Evolutionary conservation across 2,888 invertebrate species (phyloP), one percentile per base, ranked within the genome.

Genomic region (Aricia artaxerxes): DNA sequence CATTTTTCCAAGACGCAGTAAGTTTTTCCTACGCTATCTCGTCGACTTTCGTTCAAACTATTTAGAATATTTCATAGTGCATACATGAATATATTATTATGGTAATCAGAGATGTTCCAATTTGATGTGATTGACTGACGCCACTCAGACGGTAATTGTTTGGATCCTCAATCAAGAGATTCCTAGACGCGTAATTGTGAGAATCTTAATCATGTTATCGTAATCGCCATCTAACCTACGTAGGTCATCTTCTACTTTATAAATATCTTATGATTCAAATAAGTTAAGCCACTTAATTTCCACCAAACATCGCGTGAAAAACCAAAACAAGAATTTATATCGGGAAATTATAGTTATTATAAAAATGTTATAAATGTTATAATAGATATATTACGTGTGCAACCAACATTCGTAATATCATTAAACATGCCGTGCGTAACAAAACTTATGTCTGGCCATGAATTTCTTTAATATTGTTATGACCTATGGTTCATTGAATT

Each of bases 61-160:
- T 69, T 69, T 69, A 69, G 35, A 69, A 13, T 69, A 69, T 69
- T 69, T 69, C 69, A 69, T 69, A 69, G 69, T 69, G 69, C 69
- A 69, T 69, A 69, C 69, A 69, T 69, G 69, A 69, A 69, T 69
- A 69, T 69, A 38, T 35, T 31, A 64, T 64, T 69, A 69, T 69
- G 69, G 69, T 69, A 69, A 38, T 69, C 69, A 69, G 69, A 69
- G 69, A 69, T 69, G 69, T 35, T 69, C 69, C 69, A 69, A 69
- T 69, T 69, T 69, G 69, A 69, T 69, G 69, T 35, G 69, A 69
- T 69, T 69, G 35, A 69, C 69, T 69, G 69, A 69, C 16, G 69
- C 69, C 69, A 69, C 35, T 16, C 69, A 69, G 69, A 38, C 69
- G 69, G 4, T 38, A 69, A 69, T 35, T 38, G 69, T 69, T 69